Evolutionary conservation across 2,797 vertebrate species (phyloP).

Genomic region (Lepilemur septentrionalis): DNA sequence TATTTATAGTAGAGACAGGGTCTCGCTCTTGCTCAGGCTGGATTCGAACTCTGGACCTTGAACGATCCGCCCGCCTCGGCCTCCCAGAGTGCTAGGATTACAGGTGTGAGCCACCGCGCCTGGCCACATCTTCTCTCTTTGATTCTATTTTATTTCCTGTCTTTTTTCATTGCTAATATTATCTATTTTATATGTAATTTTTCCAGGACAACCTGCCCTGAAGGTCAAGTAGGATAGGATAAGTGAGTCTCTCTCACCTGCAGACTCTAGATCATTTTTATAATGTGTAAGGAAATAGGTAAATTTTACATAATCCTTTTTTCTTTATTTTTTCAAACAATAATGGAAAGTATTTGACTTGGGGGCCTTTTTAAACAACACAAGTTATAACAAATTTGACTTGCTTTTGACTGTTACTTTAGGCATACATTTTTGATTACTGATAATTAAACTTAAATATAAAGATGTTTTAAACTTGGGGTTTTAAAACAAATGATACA

Average conservation of each 20-base stretch:
- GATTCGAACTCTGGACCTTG: no score
- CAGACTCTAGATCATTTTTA: neutral
- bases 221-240: neutral
- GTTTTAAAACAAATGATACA: neutral
- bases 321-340: neutral
- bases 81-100: no score
- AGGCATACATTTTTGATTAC: conserved; percentile 51
- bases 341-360: neutral
- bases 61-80: no score
- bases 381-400: conserved; percentile 9
- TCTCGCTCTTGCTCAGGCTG: no score
- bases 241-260: neutral
- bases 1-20: no score
- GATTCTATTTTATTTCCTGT: neutral
- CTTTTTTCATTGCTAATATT: neutral
- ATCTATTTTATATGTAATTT: neutral
- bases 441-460: neutral
- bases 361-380: neutral
- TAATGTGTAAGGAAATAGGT: neutral
- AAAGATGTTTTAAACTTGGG: conserved; percentile 45
- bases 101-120: no score
- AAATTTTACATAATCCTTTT: neutral
- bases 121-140: neutral
- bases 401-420: conserved; percentile 50
- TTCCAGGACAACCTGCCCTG: neutral